Conservation (phyloP, 2,888 invertebrate species). For the Stenchaetothrips biformis region DNA sequence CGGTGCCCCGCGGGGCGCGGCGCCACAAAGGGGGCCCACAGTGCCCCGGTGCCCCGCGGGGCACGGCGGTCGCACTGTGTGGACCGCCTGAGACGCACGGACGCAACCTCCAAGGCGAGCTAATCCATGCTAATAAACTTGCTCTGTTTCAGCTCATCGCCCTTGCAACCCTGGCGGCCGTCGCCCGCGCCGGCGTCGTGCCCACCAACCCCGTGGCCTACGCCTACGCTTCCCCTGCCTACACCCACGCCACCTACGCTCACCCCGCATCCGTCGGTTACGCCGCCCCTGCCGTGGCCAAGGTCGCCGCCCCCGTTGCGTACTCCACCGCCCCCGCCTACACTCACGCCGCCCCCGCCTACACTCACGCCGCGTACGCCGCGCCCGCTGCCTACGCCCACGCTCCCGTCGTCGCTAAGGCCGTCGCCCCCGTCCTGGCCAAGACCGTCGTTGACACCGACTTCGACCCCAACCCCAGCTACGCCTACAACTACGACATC, state of each 20-base stretch:
- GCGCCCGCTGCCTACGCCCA: constrained; percentile 39
- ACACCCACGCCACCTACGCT: constrained; percentile 30
- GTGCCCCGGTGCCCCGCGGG: too few species aligned
- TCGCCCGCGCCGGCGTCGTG: constrained; percentile 33
- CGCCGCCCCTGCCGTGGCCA: constrained; percentile 10
- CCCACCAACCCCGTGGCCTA: constrained; percentile 35
- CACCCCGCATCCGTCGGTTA: constrained; percentile 10
- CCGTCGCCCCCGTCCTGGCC: constrained; percentile 32
- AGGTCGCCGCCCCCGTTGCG: constrained; percentile 51
- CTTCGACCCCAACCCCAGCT: too few species aligned
- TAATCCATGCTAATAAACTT: too few species aligned
- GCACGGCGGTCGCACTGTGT: too few species aligned
- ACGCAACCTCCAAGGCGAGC: too few species aligned
- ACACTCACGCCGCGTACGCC: constrained; percentile 41
- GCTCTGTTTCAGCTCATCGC: constrained; percentile 30
- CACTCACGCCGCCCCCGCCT: constrained; percentile 46
- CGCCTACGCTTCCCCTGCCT: constrained; percentile 31
- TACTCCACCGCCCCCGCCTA: constrained; percentile 45
- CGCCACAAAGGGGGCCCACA: too few species aligned
- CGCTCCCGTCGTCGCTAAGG: constrained; percentile 37
- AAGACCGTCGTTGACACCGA: constrained; percentile 37
- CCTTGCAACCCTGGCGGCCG: constrained; percentile 36
- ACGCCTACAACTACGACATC: too few species aligned
- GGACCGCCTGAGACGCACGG: too few species aligned
- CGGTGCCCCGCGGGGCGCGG: too few species aligned